phyloP scores from a whole-genome alignment of 2,113 vertebrate genomes.

The Sardina pilchardus region DNA sequence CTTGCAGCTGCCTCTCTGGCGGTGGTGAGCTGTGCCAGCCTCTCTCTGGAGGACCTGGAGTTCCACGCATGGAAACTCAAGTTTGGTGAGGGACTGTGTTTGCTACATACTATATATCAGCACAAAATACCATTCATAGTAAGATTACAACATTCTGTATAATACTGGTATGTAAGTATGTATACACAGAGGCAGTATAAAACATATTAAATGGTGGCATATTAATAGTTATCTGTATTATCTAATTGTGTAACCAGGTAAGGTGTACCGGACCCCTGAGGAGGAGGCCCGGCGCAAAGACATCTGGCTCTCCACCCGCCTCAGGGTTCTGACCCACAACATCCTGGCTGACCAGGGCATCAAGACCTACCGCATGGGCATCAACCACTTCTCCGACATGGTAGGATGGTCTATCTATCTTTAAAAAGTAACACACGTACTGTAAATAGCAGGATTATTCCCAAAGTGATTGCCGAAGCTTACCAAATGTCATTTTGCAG shows the following conservation, averaged over 20 bases:
- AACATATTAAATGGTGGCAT: too few species aligned
- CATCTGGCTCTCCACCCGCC: conserved; percentile 69
- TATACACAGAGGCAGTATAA: too few species aligned
- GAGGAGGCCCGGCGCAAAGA: conserved; percentile 64
- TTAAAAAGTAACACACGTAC: too few species aligned
- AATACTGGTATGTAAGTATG: too few species aligned
- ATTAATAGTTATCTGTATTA: too few species aligned
- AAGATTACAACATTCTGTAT: too few species aligned
- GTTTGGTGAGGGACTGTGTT: conserved; percentile 42
- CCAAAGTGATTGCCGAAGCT: too few species aligned
- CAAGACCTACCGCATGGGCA: conserved; percentile 72
- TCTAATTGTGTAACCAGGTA: neutral
- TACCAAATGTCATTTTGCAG: too few species aligned
- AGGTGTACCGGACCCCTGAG: conserved; percentile 54
- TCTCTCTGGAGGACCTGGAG: conserved; percentile 72
- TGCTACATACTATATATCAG: too few species aligned
- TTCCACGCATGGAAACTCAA: conserved; percentile 75
- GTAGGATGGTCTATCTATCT: conserved; percentile 46
- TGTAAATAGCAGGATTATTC: too few species aligned
- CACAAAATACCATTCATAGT: too few species aligned
- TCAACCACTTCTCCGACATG: conserved; percentile 76
- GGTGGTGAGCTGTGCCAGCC: conserved; percentile 44
- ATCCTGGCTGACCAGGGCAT: conserved; percentile 74
- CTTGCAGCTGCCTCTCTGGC: conserved; percentile 56
- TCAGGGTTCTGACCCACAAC: conserved; percentile 71